Evolutionary conservation across 2,113 vertebrate genomes (phyloP).

Genomic region (Mobula birostris): DNA sequence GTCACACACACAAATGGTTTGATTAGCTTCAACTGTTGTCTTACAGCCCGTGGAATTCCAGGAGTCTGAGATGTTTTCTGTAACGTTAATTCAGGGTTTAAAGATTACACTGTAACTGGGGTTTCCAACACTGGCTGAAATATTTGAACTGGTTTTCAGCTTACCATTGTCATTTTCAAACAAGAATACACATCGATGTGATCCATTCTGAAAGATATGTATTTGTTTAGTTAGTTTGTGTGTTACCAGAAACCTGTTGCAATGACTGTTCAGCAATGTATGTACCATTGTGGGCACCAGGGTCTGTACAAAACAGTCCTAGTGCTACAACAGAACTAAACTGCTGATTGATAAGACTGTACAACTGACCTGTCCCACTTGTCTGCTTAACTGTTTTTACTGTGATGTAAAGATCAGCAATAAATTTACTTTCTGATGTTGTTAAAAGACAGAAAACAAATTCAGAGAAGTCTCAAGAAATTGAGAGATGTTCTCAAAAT

Average conservation of each 20-base stretch:
- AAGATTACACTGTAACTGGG: not conserved
- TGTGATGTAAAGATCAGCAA: not conserved
- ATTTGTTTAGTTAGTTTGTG: conserved; percentile 21
- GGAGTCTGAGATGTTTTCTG: conserved; percentile 46
- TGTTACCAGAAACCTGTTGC: not conserved
- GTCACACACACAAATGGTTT: conserved; percentile 63
- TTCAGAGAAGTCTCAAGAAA: not conserved
- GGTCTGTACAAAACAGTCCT: not conserved
- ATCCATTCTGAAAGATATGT: not conserved
- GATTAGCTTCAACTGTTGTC: not conserved
- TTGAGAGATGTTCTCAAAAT: not conserved
- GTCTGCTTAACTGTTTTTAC: not conserved
- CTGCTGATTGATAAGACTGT: not conserved
- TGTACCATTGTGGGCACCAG: not conserved
- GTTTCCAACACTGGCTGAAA: not conserved
- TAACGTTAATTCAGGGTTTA: not conserved
- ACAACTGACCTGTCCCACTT: not conserved
- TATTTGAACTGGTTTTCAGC: not conserved
- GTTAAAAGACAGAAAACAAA: not conserved
- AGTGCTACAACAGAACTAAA: not conserved
- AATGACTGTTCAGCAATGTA: not conserved
- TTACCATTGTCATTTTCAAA: not conserved
- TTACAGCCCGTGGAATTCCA: conserved; percentile 63
- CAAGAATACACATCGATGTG: not conserved
- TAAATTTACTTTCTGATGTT: not conserved